These are phyloP conservation scores for rat (Rattus norvegicus) DNA, from an alignment of 2,113 vertebrate genomes.

Conservation along the genomic window DNA sequence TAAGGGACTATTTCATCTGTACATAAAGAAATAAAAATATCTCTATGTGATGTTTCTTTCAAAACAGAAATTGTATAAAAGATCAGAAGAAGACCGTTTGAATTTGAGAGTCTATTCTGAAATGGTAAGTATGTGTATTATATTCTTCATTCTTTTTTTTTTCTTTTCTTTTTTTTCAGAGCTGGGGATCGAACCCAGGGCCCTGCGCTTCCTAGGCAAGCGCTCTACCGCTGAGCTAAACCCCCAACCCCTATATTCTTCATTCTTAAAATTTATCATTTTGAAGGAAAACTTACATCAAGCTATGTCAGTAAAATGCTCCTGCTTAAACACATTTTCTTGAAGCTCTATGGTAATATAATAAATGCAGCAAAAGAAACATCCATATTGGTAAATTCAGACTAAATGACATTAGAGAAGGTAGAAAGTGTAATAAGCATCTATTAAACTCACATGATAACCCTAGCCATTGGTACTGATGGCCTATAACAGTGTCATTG, in stretches of 20 bases:
- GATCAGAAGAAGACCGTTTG: not conserved
- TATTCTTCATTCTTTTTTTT: slow-evolving; percentile 5
- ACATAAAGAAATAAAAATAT: not conserved
- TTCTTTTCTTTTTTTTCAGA: no score
- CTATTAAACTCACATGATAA: not conserved
- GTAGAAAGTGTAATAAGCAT: not conserved
- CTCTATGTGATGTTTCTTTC: not conserved
- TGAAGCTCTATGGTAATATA: not conserved
- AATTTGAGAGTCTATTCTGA: not conserved
- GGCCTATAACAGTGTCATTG: not conserved
- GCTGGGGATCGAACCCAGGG: no score
- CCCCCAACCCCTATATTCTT: no score
- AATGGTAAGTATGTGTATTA: not conserved
- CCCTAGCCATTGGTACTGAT: not conserved
- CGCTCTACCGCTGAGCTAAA: no score
- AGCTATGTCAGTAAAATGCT: slow-evolving; percentile 27
- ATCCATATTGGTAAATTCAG: not conserved
- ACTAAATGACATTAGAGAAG: not conserved
- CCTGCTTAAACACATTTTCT: not conserved
- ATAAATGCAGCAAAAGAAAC: slow-evolving; percentile 39
- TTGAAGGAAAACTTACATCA: not conserved
- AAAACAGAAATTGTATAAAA: not conserved
- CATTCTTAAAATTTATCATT: not conserved
- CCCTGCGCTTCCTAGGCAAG: no score
- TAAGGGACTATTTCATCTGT: not conserved